phyloP scores from a whole-genome alignment of 2,797 vertebrate species.

The Schizothorax lantsangensis region DNA sequence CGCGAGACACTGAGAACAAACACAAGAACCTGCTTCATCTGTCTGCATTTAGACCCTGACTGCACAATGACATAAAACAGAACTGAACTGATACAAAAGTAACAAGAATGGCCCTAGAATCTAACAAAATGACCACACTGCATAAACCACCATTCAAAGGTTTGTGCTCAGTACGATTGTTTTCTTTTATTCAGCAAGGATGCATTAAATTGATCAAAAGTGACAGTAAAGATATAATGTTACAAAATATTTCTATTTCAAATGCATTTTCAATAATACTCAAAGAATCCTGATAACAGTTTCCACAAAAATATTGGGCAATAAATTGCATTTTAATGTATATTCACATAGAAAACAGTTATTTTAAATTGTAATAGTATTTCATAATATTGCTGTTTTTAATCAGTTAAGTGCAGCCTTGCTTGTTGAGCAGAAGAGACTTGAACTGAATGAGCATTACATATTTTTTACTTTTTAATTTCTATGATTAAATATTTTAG shows the following conservation, averaged over 20 bases:
- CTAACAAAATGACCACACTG: background rate
- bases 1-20: slow-evolving; percentile 83
- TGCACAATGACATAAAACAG: background rate
- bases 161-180: background rate
- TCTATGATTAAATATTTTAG: no score
- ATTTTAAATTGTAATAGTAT: no score
- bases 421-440: background rate
- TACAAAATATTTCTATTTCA: background rate
- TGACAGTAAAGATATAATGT: background rate
- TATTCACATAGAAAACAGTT: no score
- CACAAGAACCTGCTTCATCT: slow-evolving; percentile 25
- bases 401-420: background rate
- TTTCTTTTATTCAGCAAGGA: background rate
- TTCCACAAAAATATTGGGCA: no score
- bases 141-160: background rate
- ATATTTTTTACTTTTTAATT: no score
- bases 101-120: background rate
- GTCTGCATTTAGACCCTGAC: background rate
- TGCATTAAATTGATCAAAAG: background rate
- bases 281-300: no score
- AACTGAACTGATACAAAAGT: background rate
- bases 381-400: background rate
- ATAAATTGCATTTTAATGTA: background rate
- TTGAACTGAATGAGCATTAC: no score
- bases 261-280: no score